phyloP scores from a whole-genome alignment of 1,140 invertebrate species.

The Drosophila pruinosa region DNA sequence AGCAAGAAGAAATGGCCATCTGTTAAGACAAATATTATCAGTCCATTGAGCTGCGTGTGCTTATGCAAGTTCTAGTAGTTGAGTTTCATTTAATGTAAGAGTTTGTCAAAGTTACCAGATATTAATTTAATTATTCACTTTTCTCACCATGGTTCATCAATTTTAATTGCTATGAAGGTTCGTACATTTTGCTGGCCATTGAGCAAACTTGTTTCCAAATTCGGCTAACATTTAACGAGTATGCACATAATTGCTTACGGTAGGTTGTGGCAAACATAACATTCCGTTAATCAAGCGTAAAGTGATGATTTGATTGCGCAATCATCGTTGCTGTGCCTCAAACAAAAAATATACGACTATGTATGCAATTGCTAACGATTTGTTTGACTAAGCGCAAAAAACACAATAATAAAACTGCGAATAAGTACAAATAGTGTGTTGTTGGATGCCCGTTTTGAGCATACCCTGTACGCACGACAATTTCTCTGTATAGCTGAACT shows the following conservation, averaged over 20 bases:
- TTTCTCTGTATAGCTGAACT: neutral
- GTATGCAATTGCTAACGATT: conserved; percentile 67
- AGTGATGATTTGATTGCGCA: conserved; percentile 57
- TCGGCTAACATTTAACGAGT: conserved; percentile 15
- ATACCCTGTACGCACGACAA: neutral
- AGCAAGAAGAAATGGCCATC: neutral
- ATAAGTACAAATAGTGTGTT: neutral
- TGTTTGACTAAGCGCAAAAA: conserved; percentile 58
- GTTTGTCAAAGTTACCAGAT: too few relatives aligned
- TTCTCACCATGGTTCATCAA: conserved; percentile 28
- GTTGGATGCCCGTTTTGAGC: neutral
- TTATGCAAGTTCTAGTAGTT: too few relatives aligned
- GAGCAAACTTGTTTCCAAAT: conserved; percentile 7
- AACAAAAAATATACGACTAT: neutral
- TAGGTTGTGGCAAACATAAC: conserved; percentile 30
- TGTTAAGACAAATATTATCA: neutral
- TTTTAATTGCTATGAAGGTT: conserved; percentile 13
- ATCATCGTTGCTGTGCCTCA: conserved; percentile 18
- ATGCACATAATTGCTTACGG: conserved; percentile 28
- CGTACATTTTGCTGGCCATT: neutral
- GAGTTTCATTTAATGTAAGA: too few relatives aligned
- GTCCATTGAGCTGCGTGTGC: neutral
- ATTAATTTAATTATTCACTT: neutral
- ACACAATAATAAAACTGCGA: conserved; percentile 19
- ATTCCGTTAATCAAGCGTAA: conserved; percentile 42